Evolutionary conservation across 2,888 invertebrate genomes (phyloP).

Genomic region (Formica aserva): DNA sequence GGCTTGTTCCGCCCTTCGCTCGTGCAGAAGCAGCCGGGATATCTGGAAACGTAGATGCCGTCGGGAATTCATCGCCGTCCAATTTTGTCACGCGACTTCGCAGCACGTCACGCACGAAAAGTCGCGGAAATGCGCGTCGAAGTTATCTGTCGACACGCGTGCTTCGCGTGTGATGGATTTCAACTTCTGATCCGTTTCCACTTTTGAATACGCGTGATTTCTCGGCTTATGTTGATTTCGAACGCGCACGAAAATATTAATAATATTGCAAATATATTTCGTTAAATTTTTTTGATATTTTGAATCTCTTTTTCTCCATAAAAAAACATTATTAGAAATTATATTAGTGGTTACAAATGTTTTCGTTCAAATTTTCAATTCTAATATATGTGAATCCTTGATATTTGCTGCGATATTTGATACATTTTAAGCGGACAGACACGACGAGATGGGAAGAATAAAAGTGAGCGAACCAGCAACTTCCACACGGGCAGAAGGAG

Average conservation of each 20-base stretch:
- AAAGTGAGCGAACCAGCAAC: background rate
- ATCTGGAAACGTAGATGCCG: slow-evolving; percentile 35
- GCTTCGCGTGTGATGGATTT: slow-evolving; percentile 47
- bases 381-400: slow-evolving; percentile 34
- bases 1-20: slow-evolving; percentile 30
- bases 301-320: background rate
- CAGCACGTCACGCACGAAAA: slow-evolving; percentile 52
- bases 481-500: slow-evolving; percentile 22
- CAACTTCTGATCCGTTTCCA: slow-evolving; percentile 19
- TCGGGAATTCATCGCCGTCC: slow-evolving; percentile 58
- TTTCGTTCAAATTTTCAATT: slow-evolving; percentile 26
- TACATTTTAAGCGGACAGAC: slow-evolving; percentile 10
- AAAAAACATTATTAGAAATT: background rate
- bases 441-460: slow-evolving; percentile 29
- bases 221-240: background rate
- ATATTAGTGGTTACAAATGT: background rate
- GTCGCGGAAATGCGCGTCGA: slow-evolving; percentile 47
- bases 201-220: slow-evolving; percentile 7
- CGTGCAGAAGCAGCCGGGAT: slow-evolving; percentile 44
- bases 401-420: slow-evolving; percentile 37
- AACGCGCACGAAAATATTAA: slow-evolving; percentile 10
- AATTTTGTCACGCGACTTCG: slow-evolving; percentile 61
- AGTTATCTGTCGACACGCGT: slow-evolving; percentile 50
- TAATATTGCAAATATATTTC: background rate
- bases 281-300: background rate